Conservation (phyloP, 1,140 invertebrate species). For the Bombus polaris region DNA sequence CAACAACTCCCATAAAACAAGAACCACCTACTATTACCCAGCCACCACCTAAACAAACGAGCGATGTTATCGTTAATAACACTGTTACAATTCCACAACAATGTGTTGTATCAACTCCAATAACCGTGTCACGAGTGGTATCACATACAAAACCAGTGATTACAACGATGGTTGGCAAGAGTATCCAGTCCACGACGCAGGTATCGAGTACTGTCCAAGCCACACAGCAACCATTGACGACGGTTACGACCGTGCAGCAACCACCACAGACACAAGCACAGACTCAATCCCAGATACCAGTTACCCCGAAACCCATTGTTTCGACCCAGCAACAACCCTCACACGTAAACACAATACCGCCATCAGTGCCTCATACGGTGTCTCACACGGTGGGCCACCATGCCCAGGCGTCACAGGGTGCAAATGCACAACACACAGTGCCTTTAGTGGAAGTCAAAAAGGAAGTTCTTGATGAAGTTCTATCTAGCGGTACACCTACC, state of each 20-base stretch:
- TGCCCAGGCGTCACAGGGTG: constrained; percentile 75
- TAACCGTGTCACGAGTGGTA: constrained; percentile 57
- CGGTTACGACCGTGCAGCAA: constrained; percentile 50
- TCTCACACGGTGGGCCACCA: constrained; percentile 70
- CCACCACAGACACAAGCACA: constrained; percentile 38
- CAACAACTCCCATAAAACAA: constrained; percentile 24
- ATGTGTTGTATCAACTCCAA: constrained; percentile 68
- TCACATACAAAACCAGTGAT: constrained; percentile 69
- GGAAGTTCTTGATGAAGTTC: constrained; percentile 80
- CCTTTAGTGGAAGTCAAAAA: constrained; percentile 82
- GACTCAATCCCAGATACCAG: constrained; percentile 40
- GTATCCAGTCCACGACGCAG: constrained; percentile 63
- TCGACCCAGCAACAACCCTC: constrained; percentile 58
- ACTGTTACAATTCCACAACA: constrained; percentile 47
- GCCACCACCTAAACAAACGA: constrained; percentile 66
- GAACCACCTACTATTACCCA: constrained; percentile 14
- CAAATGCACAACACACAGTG: constrained; percentile 77
- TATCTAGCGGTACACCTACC: constrained; percentile 73
- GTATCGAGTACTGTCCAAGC: constrained; percentile 49
- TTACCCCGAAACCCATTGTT: constrained; percentile 48
- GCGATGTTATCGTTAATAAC: constrained; percentile 29
- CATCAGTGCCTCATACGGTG: constrained; percentile 67
- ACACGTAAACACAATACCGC: constrained; percentile 61
- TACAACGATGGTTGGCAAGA: constrained; percentile 63
- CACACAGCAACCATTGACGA: constrained; percentile 36